These are phyloP conservation scores for Ammospiza nelsoni DNA, from an alignment of 2,113 vertebrate species.

Conservation along the genomic window DNA sequence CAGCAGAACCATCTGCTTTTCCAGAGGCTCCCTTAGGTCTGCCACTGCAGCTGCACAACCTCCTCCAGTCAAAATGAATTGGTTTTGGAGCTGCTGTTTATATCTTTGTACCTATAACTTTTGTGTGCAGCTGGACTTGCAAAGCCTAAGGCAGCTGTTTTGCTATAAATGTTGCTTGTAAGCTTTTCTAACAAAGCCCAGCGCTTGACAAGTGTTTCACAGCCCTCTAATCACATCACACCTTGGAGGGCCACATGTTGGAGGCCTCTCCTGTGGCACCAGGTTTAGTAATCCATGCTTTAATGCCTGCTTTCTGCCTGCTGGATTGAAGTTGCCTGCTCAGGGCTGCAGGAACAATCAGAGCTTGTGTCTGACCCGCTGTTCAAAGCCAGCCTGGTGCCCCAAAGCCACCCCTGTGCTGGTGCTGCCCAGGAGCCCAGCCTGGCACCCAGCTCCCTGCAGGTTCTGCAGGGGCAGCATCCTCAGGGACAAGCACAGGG, in stretches of 20 bases:
- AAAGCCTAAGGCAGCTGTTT: not conserved
- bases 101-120: not conserved
- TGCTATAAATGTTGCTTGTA: not conserved
- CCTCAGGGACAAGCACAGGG: not conserved
- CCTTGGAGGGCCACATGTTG: not conserved
- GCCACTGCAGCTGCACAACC: not conserved
- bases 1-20: not conserved
- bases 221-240: not conserved
- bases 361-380: not conserved
- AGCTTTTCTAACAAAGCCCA: not conserved
- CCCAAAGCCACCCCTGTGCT: not conserved
- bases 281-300: not conserved
- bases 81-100: not conserved
- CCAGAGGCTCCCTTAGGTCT: not conserved
- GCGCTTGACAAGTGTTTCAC: not conserved
- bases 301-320: not conserved
- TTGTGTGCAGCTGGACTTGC: not conserved
- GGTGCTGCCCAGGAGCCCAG: accelerated
- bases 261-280: not conserved
- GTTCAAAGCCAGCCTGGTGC: not conserved
- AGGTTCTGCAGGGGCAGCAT: not conserved
- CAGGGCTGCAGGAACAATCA: not conserved
- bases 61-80: not conserved
- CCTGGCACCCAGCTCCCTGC: not conserved
- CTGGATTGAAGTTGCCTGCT: not conserved